Evolutionary conservation across 2,113 vertebrate genomes (phyloP), one percentile per base, ranked within the genome.

Genomic region (Mormoops blainvillei): DNA sequence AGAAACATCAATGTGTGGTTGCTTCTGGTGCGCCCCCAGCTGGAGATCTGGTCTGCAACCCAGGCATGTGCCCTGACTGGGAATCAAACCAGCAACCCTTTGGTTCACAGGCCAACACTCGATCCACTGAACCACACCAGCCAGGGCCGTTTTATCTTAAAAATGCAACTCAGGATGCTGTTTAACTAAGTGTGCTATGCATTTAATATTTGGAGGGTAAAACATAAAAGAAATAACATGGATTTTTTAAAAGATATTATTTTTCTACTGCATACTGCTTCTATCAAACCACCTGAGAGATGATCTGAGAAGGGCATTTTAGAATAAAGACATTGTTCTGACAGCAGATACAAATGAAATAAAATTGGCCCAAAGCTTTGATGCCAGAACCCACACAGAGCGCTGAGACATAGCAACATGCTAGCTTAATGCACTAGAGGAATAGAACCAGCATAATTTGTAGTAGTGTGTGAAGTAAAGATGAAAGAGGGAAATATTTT

Each of bases 271-370:
- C 73, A 96, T 93, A 95, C 95, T 98, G 97, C 96, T 98, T 98
- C 97, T 97, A 95, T 98, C 96, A 97, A 98, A 96, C 96, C 97
- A 98, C 98, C 98, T 98, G 98, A 98, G 98, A 98, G 98, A 98
- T 98, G 97, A 98, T 98, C 98, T 91, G 96, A 98, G 98, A 98
- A 98, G 97, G 97, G 96, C 97, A 98, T 98, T 98, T 98, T 96
- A 97, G 98, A 98, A 98, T 98, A 98, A 98, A 99, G 98, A 99
- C 98, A 98, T 98, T 98, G 97, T 96, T 98, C 98, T 98, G 98
- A 98, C 98, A 98, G 98, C 97, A 98, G 98, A 98, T 98, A 98
- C 97, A 98, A 99, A 98, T 98, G 98, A 98, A 98, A 98, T 98
- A 98, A 98, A 99, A 98, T 98, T 98, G 97, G 98, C 98, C 98